phyloP scores from a whole-genome alignment of 2,113 vertebrate species.

The Myotis davidii region DNA sequence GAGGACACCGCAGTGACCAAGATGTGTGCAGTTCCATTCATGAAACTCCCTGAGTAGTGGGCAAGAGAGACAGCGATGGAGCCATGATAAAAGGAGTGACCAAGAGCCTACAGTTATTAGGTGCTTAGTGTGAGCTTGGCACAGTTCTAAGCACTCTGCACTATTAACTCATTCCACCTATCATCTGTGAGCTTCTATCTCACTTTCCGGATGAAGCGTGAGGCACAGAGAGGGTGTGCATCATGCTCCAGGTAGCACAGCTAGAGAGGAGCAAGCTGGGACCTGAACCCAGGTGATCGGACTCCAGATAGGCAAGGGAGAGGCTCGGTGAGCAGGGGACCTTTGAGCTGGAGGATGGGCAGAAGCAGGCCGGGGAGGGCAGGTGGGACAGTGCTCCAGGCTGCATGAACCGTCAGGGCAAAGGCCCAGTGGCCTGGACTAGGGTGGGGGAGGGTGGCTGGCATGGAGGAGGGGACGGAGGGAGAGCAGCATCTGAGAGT shows the following conservation, averaged over 20 bases:
- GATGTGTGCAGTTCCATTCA: not conserved
- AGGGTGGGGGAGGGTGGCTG: not conserved
- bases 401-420: accelerated
- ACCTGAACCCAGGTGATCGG: not conserved
- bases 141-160: too few species aligned
- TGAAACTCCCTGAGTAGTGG: not conserved
- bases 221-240: not conserved
- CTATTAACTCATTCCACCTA: not conserved
- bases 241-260: not conserved
- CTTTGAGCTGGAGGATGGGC: not conserved
- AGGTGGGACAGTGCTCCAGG: not conserved
- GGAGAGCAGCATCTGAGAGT: too few species aligned
- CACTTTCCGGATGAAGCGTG: not conserved
- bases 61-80: not conserved
- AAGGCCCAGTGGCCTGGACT: not conserved
- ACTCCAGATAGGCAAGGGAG: not conserved
- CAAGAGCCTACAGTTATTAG: not conserved
- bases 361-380: not conserved
- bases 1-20: not conserved
- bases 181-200: not conserved
- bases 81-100: too few species aligned
- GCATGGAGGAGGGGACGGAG: not conserved
- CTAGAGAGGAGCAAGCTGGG: not conserved
- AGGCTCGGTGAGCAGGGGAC: not conserved
- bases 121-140: not conserved